Percentiles rank a stretch among this genome's conserved stretches.
phyloP scores from a whole-genome alignment of 2,113 vertebrate genomes.

The Oreochromis niloticus region DNA sequence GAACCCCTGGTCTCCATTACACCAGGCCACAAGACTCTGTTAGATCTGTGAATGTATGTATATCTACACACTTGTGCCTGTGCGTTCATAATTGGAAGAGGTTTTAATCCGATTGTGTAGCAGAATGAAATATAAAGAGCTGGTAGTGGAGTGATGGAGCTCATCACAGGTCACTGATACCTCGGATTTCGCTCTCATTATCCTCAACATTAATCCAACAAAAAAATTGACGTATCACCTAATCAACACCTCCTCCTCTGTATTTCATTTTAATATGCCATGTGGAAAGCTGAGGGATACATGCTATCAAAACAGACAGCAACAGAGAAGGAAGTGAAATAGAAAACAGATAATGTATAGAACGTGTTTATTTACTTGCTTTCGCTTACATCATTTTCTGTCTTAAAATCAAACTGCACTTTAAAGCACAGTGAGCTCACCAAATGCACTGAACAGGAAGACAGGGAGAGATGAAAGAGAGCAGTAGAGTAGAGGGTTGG shows the following conservation, averaged over 20 bases:
- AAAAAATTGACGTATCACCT: conserved; percentile 44
- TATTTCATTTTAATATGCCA: conserved; percentile 9
- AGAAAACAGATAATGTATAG: conserved; percentile 30
- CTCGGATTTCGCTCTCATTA: conserved; percentile 59
- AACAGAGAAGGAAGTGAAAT: not conserved
- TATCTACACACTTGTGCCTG: not conserved
- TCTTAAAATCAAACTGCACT: conserved; percentile 25
- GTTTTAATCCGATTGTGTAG: conserved; percentile 42
- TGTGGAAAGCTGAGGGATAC: conserved; percentile 3
- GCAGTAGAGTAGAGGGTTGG: not conserved
- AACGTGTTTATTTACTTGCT: conserved; percentile 38
- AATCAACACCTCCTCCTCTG: not conserved
- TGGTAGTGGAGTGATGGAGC: conserved; percentile 27
- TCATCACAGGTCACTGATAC: conserved; percentile 46
- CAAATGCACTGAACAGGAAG: not conserved
- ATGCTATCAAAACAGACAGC: not conserved
- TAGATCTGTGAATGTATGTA: conserved; percentile 18
- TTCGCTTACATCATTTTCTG: conserved; percentile 31
- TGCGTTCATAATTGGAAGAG: conserved; percentile 7
- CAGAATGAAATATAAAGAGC: conserved; percentile 60
- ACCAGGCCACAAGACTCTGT: conserved; percentile 19
- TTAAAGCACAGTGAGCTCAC: conserved; percentile 12
- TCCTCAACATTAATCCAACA: conserved; percentile 63
- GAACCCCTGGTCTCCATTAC: no score
- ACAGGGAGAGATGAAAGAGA: not conserved